Conservation (phyloP, 2,797 vertebrate species). For the Acestrorhynchus altus region DNA sequence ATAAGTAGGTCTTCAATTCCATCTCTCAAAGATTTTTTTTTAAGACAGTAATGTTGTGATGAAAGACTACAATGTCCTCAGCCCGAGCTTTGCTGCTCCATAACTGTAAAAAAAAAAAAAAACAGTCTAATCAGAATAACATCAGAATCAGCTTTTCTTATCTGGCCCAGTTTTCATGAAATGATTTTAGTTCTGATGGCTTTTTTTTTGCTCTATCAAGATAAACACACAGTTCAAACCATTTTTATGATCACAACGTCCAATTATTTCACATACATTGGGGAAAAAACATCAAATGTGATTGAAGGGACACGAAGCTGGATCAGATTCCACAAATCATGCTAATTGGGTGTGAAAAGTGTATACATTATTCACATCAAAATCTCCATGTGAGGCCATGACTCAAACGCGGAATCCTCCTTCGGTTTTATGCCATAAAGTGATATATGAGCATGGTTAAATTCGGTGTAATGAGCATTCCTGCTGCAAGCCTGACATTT, state of each 20-base stretch:
- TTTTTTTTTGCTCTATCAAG: background rate
- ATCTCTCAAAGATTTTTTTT: too few relatives aligned
- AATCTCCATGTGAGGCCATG: slow-evolving; percentile 20
- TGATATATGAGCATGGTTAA: slow-evolving; percentile 27
- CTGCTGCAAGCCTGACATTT: background rate
- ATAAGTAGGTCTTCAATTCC: too few relatives aligned
- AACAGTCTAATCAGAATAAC: background rate
- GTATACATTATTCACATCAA: slow-evolving; percentile 27
- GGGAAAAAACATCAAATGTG: slow-evolving; percentile 27
- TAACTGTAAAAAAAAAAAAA: background rate
- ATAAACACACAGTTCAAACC: background rate
- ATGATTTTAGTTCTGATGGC: background rate
- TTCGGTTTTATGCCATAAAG: slow-evolving; percentile 16
- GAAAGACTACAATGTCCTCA: background rate
- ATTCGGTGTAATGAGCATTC: slow-evolving; percentile 30
- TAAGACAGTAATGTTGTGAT: background rate
- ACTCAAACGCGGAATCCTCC: slow-evolving; percentile 2
- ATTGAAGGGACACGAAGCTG: slow-evolving; percentile 26
- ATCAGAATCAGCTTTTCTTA: background rate
- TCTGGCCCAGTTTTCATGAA: background rate
- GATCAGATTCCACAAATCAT: slow-evolving; percentile 30
- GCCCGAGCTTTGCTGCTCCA: background rate
- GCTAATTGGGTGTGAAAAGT: slow-evolving; percentile 31
- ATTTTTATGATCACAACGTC: slow-evolving; percentile 8
- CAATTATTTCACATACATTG: slow-evolving; percentile 28